Evolutionary conservation across 2,797 vertebrate genomes (phyloP).

Genomic region (Platalea minor): DNA sequence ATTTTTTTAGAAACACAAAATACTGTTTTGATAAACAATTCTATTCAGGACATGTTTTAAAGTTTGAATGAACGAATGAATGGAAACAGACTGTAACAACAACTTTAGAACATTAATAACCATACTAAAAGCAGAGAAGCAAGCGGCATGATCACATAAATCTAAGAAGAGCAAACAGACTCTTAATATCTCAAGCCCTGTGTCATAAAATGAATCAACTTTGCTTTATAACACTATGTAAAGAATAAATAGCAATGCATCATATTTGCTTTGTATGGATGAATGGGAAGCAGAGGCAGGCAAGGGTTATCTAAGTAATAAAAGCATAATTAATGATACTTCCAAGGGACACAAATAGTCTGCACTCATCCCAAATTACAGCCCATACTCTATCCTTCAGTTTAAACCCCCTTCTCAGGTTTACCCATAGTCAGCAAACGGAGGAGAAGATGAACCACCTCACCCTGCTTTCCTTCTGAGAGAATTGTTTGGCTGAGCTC

Average conservation of each 20-base stretch:
- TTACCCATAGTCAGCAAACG: not conserved
- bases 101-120: constrained; percentile 15
- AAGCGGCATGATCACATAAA: not conserved
- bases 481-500: not conserved
- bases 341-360: not conserved
- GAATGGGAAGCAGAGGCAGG: not conserved
- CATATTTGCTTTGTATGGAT: not conserved
- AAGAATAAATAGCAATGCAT: not conserved
- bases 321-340: not conserved
- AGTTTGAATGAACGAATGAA: not conserved
- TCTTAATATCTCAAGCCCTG: not conserved
- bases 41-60: not conserved
- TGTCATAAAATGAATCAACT: constrained; percentile 4
- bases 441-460: not conserved
- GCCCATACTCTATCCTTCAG: not conserved
- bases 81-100: not conserved
- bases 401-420: not conserved
- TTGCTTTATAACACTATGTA: not conserved
- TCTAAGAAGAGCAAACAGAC: constrained; percentile 13
- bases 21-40: not conserved
- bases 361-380: not conserved
- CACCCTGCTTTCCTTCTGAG: not conserved
- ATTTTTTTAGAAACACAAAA: not conserved
- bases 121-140: not conserved
- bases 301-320: not conserved